phyloP scores from a whole-genome alignment of 2,113 vertebrate genomes.

The Neogale vison region DNA sequence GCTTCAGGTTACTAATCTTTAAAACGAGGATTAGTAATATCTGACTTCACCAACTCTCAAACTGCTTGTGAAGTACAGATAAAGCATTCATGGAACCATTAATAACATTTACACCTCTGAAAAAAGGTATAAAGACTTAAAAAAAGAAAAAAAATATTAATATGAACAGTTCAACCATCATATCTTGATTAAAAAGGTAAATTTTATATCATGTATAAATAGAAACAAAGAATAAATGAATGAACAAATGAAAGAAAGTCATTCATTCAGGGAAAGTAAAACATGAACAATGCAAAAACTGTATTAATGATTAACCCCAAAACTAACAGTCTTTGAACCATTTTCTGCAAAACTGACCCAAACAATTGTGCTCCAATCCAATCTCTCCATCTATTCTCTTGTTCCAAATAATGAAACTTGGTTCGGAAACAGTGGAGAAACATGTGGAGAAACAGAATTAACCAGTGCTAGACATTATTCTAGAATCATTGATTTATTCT shows the following conservation, averaged over 20 bases:
- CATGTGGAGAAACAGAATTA: background rate
- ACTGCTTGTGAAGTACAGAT: background rate
- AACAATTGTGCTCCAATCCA: background rate
- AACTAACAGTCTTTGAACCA: background rate
- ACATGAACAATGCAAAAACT: background rate
- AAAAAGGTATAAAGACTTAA: rapidly evolving
- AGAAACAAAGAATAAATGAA: background rate
- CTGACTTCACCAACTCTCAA: background rate
- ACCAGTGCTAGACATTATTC: background rate
- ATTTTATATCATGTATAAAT: background rate
- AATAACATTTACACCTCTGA: background rate
- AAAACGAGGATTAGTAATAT: background rate
- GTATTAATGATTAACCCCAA: background rate
- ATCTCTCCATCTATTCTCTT: background rate
- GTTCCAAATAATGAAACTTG: background rate
- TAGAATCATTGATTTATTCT: background rate
- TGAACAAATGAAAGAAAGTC: background rate
- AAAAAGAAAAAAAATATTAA: background rate
- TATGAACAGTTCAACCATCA: background rate
- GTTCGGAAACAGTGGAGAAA: background rate
- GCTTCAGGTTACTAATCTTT: background rate
- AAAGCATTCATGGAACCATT: background rate
- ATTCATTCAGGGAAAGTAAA: background rate
- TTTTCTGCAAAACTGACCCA: background rate
- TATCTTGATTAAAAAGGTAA: background rate